A percentile compares a stretch with the other conserved stretches of the same genome.
Conservation (phyloP, 2,888 invertebrate species). For the Invenusta paracnida region DNA sequence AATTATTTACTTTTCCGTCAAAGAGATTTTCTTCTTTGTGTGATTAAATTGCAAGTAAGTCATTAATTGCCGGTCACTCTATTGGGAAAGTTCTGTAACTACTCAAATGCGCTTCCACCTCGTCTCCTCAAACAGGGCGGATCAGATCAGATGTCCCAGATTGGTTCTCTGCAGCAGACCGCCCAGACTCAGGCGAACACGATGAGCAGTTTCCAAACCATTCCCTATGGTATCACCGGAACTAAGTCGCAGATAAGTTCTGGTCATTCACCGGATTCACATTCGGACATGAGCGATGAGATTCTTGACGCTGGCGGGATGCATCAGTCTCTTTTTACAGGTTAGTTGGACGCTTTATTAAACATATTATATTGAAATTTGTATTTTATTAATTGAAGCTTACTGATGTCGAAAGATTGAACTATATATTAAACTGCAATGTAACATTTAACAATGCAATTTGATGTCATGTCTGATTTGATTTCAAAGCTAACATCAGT, state of each 20-base stretch:
- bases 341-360: background rate
- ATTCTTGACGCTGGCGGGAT: background rate
- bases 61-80: no score
- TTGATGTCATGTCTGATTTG: no score
- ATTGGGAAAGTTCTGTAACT: no score
- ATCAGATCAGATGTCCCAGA: conserved; percentile 13
- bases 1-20: no score
- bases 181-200: conserved; percentile 24
- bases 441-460: no score
- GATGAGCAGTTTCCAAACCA: background rate
- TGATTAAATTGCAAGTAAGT: no score
- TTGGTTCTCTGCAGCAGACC: background rate
- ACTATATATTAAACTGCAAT: no score
- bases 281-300: conserved; percentile 20
- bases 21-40: no score
- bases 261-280: background rate
- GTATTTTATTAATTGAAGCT: background rate
- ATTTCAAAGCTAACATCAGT: no score
- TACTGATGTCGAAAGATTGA: no score
- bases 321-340: background rate
- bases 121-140: background rate
- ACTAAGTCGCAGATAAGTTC: conserved; percentile 21
- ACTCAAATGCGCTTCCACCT: background rate
- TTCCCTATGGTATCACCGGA: background rate
- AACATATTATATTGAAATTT: background rate